Evolutionary conservation across 2,113 vertebrate genomes (phyloP), one percentile per base, ranked within the genome.

Genomic region (Gavia stellata): DNA sequence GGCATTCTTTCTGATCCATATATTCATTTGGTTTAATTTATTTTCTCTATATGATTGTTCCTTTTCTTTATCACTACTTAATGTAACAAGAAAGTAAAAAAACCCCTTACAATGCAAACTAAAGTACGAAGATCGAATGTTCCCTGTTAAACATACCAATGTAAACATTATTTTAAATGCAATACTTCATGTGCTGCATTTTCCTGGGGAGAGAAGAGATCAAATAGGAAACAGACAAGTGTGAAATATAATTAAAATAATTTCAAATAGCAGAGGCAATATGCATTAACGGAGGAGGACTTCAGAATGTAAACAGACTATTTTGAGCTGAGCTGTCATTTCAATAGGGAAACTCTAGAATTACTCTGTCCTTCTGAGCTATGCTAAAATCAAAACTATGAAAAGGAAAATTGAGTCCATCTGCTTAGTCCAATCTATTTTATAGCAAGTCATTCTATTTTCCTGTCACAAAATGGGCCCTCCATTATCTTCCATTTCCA

Each of bases 401-500:
- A 88, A 94, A 85, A 72, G 62, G 74, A 85, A 82, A 90, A 73
- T 45, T 47, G 58, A 68, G 31, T 80, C n/a, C 34, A 53, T 81
- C 58, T 71, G 33, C 59, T 78, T 74, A 78, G 42, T 58, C 59
- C 68, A 92, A 81, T 93, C 67, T 74, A 59, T 74, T 93, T 93
- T 45, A 74, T 36, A 92, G 68, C 67, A 45, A 97, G 52, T 90
- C 47, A 90, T 88, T 93, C 61, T 28, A 52, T 88, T 94, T 84
- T 88, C n/a, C 56, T 44, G 36, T 81, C 56, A 75, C 19, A 94
- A 95, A 95, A 90, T 47, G 28, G 21, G 24, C 10, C 21, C 34
- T 90, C 68, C 75, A 52, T 95, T 96, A 89, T 89, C 38, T 87
- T 92, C 59, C 68, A 84, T 92, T 93, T 68, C 70, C 92, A 90